A percentile compares a stretch with the other conserved stretches of the same genome.
Conservation (phyloP, 2,888 invertebrate genomes). For the Drosophila kokeensis region DNA sequence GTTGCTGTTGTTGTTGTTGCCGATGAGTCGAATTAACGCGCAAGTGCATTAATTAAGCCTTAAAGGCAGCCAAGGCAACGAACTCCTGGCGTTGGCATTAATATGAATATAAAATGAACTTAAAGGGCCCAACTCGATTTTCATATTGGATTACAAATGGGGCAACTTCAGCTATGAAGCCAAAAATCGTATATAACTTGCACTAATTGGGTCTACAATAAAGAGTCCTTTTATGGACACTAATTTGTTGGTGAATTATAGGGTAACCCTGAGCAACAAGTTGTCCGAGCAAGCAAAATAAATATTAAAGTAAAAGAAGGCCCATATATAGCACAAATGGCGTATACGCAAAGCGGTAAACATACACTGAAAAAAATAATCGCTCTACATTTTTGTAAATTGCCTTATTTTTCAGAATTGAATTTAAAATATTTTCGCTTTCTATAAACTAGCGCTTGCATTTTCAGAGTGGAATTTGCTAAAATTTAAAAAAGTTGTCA, state of each 20-base stretch:
- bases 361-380: neutral
- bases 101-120: slow-evolving; percentile 17
- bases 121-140: slow-evolving; percentile 17
- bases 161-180: neutral
- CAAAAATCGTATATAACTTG: slow-evolving; percentile 31
- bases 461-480: too few species aligned
- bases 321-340: neutral
- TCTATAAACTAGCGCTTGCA: too few species aligned
- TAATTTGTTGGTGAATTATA: slow-evolving; percentile 14
- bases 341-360: slow-evolving; percentile 43
- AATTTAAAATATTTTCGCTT: too few species aligned
- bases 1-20: slow-evolving; percentile 20
- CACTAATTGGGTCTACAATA: slow-evolving; percentile 44
- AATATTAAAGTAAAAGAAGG: neutral
- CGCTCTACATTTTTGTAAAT: neutral
- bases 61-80: slow-evolving; percentile 61
- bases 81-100: neutral
- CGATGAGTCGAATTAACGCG: slow-evolving; percentile 63
- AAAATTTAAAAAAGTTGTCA: too few species aligned
- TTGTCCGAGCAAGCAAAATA: slow-evolving; percentile 1
- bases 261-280: slow-evolving; percentile 9
- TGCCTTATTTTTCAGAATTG: neutral
- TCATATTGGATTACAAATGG: slow-evolving; percentile 20
- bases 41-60: slow-evolving; percentile 78
- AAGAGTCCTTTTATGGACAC: slow-evolving; percentile 44